Conservation (phyloP, 2,113 vertebrate species). For the Periophthalmodon schlosseri region DNA sequence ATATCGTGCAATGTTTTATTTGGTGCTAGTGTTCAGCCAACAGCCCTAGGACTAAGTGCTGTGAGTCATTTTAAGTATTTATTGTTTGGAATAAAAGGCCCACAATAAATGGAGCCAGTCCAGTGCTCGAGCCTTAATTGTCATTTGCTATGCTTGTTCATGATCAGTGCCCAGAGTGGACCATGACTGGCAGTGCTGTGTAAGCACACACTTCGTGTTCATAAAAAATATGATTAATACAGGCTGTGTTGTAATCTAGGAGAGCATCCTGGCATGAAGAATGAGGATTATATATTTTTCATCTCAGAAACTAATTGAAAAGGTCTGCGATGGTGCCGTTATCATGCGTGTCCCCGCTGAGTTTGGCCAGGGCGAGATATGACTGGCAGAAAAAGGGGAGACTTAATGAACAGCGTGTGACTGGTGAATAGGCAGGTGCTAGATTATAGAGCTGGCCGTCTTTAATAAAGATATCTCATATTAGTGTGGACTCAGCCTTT, state of each 20-base stretch:
- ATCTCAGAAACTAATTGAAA: constrained; percentile 74
- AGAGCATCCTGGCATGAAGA: constrained; percentile 71
- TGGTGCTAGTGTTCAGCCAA: constrained; percentile 25
- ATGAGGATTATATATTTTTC: constrained; percentile 69
- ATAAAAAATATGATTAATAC: constrained; percentile 69
- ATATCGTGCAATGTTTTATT: constrained; percentile 22
- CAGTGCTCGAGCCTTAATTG: constrained; percentile 43
- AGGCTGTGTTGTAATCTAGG: constrained; percentile 66
- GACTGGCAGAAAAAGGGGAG: constrained; percentile 60
- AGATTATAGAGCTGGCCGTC: constrained; percentile 48
- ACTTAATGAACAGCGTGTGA: constrained; percentile 69
- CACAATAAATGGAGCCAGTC: constrained; percentile 32
- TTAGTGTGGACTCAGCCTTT: constrained; percentile 55
- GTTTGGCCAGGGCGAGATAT: constrained; percentile 66
- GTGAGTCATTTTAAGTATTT: constrained; percentile 34
- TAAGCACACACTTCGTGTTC: constrained; percentile 57
- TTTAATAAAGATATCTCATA: constrained; percentile 67
- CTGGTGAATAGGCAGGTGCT: constrained; percentile 63
- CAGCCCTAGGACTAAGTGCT: constrained; percentile 18
- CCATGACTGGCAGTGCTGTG: constrained; percentile 58
- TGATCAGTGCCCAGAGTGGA: constrained; percentile 49
- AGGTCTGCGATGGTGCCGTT: constrained; percentile 58
- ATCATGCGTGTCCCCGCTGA: constrained; percentile 65
- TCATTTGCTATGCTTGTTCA: constrained; percentile 52
- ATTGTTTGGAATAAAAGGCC: constrained; percentile 41